Evolutionary conservation across 2,113 vertebrate species (phyloP), one percentile per base, ranked within the genome.

Genomic region (Caretta caretta): DNA sequence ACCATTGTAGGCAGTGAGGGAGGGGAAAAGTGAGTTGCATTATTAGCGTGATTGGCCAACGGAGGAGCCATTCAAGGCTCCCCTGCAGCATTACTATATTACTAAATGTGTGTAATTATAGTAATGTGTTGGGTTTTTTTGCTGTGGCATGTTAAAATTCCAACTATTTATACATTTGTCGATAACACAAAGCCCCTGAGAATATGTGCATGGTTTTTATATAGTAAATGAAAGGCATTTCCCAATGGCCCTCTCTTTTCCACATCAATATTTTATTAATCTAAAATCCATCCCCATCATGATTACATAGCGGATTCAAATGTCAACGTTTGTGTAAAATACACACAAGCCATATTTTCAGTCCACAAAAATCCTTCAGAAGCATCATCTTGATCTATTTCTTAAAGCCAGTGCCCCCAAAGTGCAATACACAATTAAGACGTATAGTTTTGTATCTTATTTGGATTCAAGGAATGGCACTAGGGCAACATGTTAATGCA

Each of bases 181-280:
- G 93, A n/a, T 86, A 96, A 46, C 22, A 56, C 20, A 7, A 65
- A 75, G 35, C 69, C 24, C 29, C 50, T 80, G 83, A 78, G 59
- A 92, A 50, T 31, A 88, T 42, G 51, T 17, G 48, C 83, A 53
- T 90, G 42, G 8, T 86, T 91, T 94, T 80, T 80, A 89, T 80
- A 80, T 8, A 82, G 35, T 82, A 92, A 96, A 84, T 51, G 1
- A 92, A 96, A 93, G 8, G 1, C 78, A 49, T 95, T 94, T 91
- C 80, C 91, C 79, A 84, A 25, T 86, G 82, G 14, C 11, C 54
- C 83, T 22, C 42, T 93, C 57, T 93, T 96, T 93, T 89, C 59
- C 5, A 6, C 35, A 84, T 94, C 54, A 96, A 72, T 97, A 95
- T 96, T 96, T 97, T 93, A 94, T 65, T 22, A 83, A 75, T 93